These are phyloP conservation scores for Thymelicus sylvestris DNA, from an alignment of 2,888 invertebrate species.

Conservation along the genomic window DNA sequence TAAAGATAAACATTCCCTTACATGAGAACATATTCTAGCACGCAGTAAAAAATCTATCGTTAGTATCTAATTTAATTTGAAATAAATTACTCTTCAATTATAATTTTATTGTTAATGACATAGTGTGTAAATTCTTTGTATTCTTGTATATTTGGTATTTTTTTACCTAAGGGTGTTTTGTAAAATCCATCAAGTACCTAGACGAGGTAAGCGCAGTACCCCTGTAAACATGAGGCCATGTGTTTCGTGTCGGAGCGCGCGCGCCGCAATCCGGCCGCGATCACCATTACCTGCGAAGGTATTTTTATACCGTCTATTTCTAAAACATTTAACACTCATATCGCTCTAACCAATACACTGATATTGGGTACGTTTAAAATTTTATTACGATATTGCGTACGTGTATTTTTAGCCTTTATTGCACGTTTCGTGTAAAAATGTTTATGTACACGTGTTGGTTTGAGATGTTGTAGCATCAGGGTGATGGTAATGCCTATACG, in stretches of 20 bases:
- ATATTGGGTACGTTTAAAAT: constrained; percentile 49
- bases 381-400: constrained; percentile 53
- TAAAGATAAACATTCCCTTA: no score
- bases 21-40: no score
- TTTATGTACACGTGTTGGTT: not conserved
- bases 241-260: constrained; percentile 68
- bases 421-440: not conserved
- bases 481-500: no score
- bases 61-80: no score
- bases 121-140: no score
- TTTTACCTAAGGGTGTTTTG: no score
- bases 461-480: no score
- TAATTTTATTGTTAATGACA: no score
- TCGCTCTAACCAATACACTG: constrained; percentile 47
- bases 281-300: constrained; percentile 73
- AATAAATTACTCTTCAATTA: no score
- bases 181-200: constrained; percentile 51
- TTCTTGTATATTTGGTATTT: no score
- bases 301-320: constrained; percentile 71
- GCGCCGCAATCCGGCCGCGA: constrained; percentile 71
- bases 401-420: constrained; percentile 37
- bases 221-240: constrained; percentile 69
- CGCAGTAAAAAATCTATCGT: no score
- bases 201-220: constrained; percentile 35
- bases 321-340: constrained; percentile 54